These are phyloP conservation scores for Melangyna quadrimaculata DNA, from an alignment of 2,888 invertebrate genomes.

Conservation along the genomic window DNA sequence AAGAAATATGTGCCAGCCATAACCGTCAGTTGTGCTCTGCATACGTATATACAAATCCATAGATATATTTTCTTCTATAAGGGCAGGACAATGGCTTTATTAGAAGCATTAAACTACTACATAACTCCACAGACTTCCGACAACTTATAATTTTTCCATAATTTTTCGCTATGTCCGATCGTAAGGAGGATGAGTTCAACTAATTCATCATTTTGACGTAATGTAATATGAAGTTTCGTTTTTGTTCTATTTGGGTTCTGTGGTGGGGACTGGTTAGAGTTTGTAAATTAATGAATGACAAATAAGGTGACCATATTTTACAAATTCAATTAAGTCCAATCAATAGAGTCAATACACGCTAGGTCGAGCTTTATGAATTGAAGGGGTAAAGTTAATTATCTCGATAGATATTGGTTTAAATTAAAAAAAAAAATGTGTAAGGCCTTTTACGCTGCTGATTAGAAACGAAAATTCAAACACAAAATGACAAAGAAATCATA, in stretches of 20 bases:
- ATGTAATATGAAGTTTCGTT: conserved; percentile 66
- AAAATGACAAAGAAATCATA: too few species aligned
- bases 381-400: too few species aligned
- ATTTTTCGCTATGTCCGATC: conserved; percentile 68
- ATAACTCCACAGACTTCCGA: conserved; percentile 21
- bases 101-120: conserved; percentile 17
- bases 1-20: conserved; percentile 35
- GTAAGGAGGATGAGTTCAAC: conserved; percentile 67
- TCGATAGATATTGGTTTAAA: too few species aligned
- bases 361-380: too few species aligned
- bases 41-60: neutral
- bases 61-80: neutral
- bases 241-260: conserved; percentile 62
- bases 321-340: too few species aligned
- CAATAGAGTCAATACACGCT: too few species aligned
- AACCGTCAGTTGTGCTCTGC: neutral
- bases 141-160: conserved; percentile 68
- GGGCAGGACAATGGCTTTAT: neutral
- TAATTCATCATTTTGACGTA: conserved; percentile 69
- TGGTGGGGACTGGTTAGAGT: conserved; percentile 29
- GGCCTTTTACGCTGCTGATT: too few species aligned
- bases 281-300: conserved; percentile 57
- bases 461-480: too few species aligned
- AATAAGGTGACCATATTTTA: neutral
- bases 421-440: too few species aligned